phyloP scores from a whole-genome alignment of 2,888 invertebrate species.

The Pycnomerus fuliginosus region DNA sequence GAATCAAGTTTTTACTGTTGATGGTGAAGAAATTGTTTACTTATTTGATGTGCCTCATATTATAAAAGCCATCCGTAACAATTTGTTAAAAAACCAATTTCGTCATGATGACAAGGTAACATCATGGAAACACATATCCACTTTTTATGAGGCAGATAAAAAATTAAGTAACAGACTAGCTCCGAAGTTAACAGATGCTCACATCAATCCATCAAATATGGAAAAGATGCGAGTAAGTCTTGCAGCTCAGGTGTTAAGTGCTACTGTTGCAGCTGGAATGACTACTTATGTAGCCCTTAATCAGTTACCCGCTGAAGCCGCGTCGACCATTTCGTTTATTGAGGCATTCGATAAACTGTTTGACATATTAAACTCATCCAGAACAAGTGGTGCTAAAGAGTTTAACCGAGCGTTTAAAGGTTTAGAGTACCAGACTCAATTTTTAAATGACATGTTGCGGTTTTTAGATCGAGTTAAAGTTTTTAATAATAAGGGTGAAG shows the following conservation, averaged over 20 bases:
- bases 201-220: constrained; percentile 3
- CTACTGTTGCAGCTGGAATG: neutral
- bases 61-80: too few species aligned
- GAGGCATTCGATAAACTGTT: neutral
- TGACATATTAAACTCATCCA: neutral
- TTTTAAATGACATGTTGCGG: neutral
- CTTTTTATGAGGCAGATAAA: too few species aligned
- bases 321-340: neutral
- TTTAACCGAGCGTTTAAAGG: neutral
- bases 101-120: too few species aligned
- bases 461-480: neutral
- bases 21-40: too few species aligned
- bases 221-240: constrained; percentile 6
- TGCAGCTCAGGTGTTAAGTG: constrained; percentile 8
- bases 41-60: too few species aligned
- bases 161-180: too few species aligned
- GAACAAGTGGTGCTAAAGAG: neutral
- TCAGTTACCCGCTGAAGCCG: neutral
- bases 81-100: too few species aligned
- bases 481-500: neutral
- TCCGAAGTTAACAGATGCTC: constrained; percentile 6
- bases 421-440: neutral
- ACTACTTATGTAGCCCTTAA: neutral
- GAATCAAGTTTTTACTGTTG: too few species aligned
- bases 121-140: too few species aligned